Conservation (phyloP, 2,888 invertebrate genomes). For the Mongoloraphidia duomilia region DNA sequence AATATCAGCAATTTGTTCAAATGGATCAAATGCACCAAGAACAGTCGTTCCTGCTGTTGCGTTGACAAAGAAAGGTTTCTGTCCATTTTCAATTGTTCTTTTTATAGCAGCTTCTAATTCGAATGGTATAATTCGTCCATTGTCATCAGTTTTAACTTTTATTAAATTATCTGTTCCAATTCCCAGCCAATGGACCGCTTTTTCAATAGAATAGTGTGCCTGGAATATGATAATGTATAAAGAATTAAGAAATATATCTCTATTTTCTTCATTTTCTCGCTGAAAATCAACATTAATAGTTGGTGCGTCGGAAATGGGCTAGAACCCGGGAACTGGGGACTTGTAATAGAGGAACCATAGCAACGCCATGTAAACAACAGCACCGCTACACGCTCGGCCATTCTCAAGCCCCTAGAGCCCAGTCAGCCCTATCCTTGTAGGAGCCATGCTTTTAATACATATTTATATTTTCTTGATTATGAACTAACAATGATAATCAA, state of each 20-base stretch:
- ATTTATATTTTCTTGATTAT: too few species aligned
- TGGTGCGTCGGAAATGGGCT: too few species aligned
- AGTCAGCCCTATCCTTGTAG: too few species aligned
- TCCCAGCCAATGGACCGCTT: conserved; percentile 71
- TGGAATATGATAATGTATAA: conserved; percentile 20
- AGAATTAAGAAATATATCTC: not conserved
- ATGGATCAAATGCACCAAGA: conserved; percentile 67
- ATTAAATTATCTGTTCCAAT: conserved; percentile 61
- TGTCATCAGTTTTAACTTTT: conserved; percentile 47
- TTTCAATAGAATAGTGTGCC: conserved; percentile 70
- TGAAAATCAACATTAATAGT: too few species aligned
- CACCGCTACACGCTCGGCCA: too few species aligned
- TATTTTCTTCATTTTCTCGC: too few species aligned
- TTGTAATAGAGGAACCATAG: too few species aligned
- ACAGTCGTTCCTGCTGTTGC: conserved; percentile 73
- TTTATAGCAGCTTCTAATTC: conserved; percentile 45
- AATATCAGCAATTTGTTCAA: conserved; percentile 49
- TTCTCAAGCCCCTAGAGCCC: too few species aligned
- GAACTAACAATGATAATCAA: too few species aligned
- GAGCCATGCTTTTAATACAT: too few species aligned
- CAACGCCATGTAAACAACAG: too few species aligned
- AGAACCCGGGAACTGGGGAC: too few species aligned
- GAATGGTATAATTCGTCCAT: conserved; percentile 49
- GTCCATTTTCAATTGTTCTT: conserved; percentile 30
- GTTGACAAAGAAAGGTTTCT: conserved; percentile 53